Base-by-base conservation (phyloP, 30 jellyfish, hydroid and myxozoan genomes). In the Pseudorhiza aurosa region DNA sequence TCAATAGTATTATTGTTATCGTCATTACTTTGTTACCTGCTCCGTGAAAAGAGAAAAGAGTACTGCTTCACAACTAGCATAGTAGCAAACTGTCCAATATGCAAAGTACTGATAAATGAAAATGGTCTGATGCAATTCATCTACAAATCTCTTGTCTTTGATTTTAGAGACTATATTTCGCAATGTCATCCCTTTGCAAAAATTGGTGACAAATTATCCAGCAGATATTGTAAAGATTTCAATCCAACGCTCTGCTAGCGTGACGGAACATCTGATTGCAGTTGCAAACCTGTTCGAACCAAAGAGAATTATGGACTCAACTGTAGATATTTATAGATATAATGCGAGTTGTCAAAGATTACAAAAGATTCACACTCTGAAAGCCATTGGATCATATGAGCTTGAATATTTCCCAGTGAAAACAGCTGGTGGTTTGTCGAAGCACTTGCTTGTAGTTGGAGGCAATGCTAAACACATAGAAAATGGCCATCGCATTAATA, bases 291-390 rank as follows among this genome's bases (percentile, higher is more conserved):
- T 57, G 24, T 12, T 37, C 36, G 32, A 32, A 0, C 50, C 73
- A 11, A 55, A 17, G 4, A 24, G 9, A 15, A 31, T 24, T 15
- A 6, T 7, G 45, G 43, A 24, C 29, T 88, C 97, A 49, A 73
- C 89, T 8, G 90, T 90, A 5, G 88, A 62, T 27, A 59, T 90
- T 10, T 76, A 47, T 60, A 30, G 75, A 35, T 90, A 56, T 65
- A 57, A 83, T 26, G 15, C 30, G n/a, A 55, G 46, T 7, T 36
- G 44, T 7, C 43, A 60, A 45, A 72, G 30, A 10, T 90, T 90
- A 58, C 19, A 50, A 10, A 27, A 71, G 56, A 21, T 71, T 29
- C 83, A 76, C n/a, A 33, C 0, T 29, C 18, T 90, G 10, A 25
- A 39, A 11, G 86, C 70, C 35, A 36, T 17, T 40, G 81, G 77